These are phyloP conservation scores for Pseudopodoces humilis DNA, from an alignment of 2,113 vertebrate species.

Conservation along the genomic window DNA sequence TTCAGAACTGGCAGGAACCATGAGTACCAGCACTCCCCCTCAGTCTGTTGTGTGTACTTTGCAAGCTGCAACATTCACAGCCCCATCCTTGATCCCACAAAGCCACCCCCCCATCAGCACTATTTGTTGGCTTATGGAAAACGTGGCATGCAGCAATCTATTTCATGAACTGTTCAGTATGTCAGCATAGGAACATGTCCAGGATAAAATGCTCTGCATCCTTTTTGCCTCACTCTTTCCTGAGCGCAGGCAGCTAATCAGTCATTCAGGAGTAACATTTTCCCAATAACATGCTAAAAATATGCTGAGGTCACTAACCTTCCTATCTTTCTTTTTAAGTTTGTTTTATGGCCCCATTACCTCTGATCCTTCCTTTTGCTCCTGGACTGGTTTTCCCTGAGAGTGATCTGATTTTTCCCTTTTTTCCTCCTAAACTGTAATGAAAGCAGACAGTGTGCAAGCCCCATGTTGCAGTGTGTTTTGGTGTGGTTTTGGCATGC, in stretches of 20 bases:
- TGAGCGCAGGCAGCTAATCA: background rate
- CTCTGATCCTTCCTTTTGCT: background rate
- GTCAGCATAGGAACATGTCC: background rate
- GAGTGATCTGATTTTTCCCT: background rate
- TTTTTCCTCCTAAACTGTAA: background rate
- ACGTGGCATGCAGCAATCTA: background rate
- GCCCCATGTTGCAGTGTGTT: background rate
- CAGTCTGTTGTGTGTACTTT: fast-evolving
- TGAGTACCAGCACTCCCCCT: background rate
- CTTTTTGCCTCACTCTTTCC: background rate
- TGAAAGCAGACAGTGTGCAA: background rate
- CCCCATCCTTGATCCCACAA: background rate
- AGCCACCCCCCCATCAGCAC: background rate
- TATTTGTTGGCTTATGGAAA: background rate
- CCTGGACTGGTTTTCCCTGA: background rate
- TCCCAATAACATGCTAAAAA: background rate
- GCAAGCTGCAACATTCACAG: background rate
- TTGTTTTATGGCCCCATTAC: background rate
- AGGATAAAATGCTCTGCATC: background rate
- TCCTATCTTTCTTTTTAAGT: background rate
- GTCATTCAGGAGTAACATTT: background rate
- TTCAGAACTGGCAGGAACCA: background rate
- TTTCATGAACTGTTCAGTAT: background rate
- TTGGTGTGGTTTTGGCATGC: background rate
- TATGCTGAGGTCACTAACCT: background rate